These are phyloP conservation scores for Pterois miles DNA, from an alignment of 2,797 vertebrate genomes.

Conservation along the genomic window DNA sequence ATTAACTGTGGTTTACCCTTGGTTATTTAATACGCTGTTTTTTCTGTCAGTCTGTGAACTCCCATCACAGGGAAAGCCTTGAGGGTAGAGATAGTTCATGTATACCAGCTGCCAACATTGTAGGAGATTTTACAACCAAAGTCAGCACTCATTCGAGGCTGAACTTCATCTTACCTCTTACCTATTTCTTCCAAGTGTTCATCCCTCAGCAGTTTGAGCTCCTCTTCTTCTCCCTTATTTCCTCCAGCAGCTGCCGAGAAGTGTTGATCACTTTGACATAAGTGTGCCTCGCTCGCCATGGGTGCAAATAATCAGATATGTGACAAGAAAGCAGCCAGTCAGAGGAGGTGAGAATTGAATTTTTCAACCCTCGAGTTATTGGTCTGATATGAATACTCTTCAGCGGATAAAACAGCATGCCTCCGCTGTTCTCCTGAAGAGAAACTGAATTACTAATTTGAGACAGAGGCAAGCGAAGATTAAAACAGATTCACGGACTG, in stretches of 20 bases:
- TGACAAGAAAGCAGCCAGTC: conserved; percentile 46
- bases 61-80: conserved; percentile 46
- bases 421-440: conserved; percentile 23
- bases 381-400: conserved; percentile 47
- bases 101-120: conserved; percentile 40
- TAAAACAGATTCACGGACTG: conserved; percentile 52
- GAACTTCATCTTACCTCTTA: conserved; percentile 66
- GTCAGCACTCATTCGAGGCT: conserved; percentile 45
- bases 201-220: conserved; percentile 35
- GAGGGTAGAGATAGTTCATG: conserved; percentile 52
- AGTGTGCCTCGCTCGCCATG: conserved; percentile 28
- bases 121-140: conserved; percentile 39
- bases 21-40: conserved; percentile 67
- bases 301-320: conserved; percentile 73
- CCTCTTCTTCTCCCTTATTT: conserved; percentile 24
- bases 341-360: conserved; percentile 73
- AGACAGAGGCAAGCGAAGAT: conserved; percentile 60
- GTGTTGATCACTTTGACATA: conserved; percentile 55
- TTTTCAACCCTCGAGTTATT: conserved; percentile 56
- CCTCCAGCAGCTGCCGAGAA: conserved; percentile 30
- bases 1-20: conserved; percentile 69
- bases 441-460: conserved; percentile 66
- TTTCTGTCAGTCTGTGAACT: conserved; percentile 39
- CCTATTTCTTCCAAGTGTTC: conserved; percentile 11
- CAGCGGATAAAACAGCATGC: conserved; percentile 44